Conservation (phyloP, 2,888 invertebrate genomes). For the Osedax frankpressi region DNA sequence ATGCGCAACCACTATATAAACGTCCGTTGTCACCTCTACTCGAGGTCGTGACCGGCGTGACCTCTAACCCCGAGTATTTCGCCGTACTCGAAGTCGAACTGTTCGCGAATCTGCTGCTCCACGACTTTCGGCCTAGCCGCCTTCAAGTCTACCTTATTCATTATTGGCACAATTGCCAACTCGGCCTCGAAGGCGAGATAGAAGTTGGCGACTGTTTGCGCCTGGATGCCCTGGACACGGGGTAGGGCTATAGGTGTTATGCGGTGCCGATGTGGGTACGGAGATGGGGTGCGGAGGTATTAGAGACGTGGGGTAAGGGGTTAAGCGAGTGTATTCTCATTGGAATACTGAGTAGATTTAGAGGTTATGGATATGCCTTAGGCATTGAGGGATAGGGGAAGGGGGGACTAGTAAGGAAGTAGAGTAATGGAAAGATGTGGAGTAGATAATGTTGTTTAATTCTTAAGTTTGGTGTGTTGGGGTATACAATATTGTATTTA, state of each 20-base stretch:
- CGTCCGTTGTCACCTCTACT: too few relatives aligned
- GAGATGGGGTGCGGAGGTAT: not conserved
- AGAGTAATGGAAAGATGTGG: too few relatives aligned
- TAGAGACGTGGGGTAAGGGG: not conserved
- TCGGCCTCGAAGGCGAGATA: constrained; percentile 72
- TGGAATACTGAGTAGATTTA: constrained; percentile 68
- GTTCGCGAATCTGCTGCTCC: constrained; percentile 60
- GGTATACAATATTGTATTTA: too few relatives aligned
- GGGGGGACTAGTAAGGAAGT: too few relatives aligned
- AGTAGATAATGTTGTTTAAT: too few relatives aligned
- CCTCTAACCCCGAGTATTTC: constrained; percentile 59
- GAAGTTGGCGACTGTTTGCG: constrained; percentile 94
- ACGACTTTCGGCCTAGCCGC: constrained; percentile 75
- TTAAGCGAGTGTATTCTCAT: constrained; percentile 52
- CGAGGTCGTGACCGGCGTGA: too few relatives aligned
- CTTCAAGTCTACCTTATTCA: constrained; percentile 92
- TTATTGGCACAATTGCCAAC: constrained; percentile 71
- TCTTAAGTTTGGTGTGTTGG: too few relatives aligned
- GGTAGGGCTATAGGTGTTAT: not conserved
- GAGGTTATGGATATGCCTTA: constrained; percentile 88
- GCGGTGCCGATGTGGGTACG: not conserved
- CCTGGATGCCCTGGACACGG: constrained; percentile 54
- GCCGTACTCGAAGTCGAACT: constrained; percentile 67
- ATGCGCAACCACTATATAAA: too few relatives aligned
- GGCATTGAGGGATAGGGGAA: not conserved